phyloP scores from a whole-genome alignment of 2,888 invertebrate species.

The Troilus luridus region DNA sequence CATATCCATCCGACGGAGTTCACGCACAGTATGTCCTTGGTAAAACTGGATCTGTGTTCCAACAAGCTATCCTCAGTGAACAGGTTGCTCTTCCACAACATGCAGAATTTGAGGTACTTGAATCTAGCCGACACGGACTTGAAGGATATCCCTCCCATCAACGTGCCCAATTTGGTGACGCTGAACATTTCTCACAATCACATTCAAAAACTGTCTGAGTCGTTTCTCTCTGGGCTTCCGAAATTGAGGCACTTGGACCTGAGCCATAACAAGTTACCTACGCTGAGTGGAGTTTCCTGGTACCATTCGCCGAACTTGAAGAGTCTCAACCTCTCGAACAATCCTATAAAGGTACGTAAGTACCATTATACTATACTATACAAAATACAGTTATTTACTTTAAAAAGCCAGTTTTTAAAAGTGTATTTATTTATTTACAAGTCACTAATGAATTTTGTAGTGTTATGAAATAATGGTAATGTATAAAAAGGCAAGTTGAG shows the following conservation, averaged over 20 bases:
- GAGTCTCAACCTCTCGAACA: slow-evolving; percentile 84
- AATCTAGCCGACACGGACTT: slow-evolving; percentile 84
- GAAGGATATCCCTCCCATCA: slow-evolving; percentile 80
- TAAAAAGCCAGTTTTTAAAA: too few relatives aligned
- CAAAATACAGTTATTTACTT: too few relatives aligned
- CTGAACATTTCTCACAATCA: slow-evolving; percentile 86
- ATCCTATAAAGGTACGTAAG: slow-evolving; percentile 78
- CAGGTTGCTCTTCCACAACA: slow-evolving; percentile 89
- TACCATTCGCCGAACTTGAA: slow-evolving; percentile 80
- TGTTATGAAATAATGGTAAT: too few relatives aligned
- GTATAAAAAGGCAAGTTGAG: too few relatives aligned
- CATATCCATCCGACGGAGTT: slow-evolving; percentile 92
- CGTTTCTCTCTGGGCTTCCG: slow-evolving; percentile 74
- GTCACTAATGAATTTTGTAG: too few relatives aligned
- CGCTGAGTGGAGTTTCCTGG: slow-evolving; percentile 83
- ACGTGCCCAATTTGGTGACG: slow-evolving; percentile 82
- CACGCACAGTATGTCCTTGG: slow-evolving; percentile 82
- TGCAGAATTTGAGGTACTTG: slow-evolving; percentile 84
- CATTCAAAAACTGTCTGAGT: slow-evolving; percentile 78
- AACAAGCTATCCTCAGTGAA: slow-evolving; percentile 87
- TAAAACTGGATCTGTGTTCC: slow-evolving; percentile 84
- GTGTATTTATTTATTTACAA: too few relatives aligned
- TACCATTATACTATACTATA: background rate
- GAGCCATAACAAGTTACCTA: slow-evolving; percentile 82
- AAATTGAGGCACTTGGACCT: slow-evolving; percentile 82